Conservation (phyloP, 2,888 invertebrate species). For the Idaea biselata region DNA sequence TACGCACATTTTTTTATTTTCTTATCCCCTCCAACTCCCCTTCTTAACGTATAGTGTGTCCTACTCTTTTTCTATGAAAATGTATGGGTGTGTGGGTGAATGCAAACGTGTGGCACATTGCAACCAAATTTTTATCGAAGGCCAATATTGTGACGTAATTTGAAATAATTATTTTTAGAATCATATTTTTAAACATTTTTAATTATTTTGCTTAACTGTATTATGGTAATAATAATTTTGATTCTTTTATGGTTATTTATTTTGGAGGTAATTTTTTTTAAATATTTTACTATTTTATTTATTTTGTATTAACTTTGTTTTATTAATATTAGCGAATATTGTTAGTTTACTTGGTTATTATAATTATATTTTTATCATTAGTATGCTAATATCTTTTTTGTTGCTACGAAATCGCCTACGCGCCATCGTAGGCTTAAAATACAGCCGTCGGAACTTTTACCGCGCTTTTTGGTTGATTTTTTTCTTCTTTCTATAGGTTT, state of each 20-base stretch:
- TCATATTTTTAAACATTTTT: neutral
- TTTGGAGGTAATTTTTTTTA: slow-evolving; percentile 4
- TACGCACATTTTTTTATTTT: slow-evolving; percentile 51
- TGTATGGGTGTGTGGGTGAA: slow-evolving; percentile 44
- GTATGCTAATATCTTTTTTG: neutral
- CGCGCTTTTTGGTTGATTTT: slow-evolving; percentile 19
- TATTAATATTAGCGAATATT: neutral
- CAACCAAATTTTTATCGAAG: slow-evolving; percentile 78
- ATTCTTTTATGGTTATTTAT: neutral
- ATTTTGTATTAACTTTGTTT: neutral
- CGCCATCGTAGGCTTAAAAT: slow-evolving; percentile 71
- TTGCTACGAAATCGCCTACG: slow-evolving; percentile 29
- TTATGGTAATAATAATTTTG: neutral
- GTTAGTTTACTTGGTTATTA: neutral
- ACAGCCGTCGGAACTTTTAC: slow-evolving; percentile 66
- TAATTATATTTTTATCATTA: neutral
- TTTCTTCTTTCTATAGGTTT: neutral
- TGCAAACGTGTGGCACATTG: slow-evolving; percentile 60
- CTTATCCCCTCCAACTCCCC: slow-evolving; percentile 43
- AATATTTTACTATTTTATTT: neutral
- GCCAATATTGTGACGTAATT: slow-evolving; percentile 57
- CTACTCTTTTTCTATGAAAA: slow-evolving; percentile 75
- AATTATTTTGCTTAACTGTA: neutral
- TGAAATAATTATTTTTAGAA: slow-evolving; percentile 7
- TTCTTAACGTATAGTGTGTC: slow-evolving; percentile 43